Evolutionary conservation across 2,888 invertebrate species (phyloP).

Genomic region (Tetragonula carbonaria): DNA sequence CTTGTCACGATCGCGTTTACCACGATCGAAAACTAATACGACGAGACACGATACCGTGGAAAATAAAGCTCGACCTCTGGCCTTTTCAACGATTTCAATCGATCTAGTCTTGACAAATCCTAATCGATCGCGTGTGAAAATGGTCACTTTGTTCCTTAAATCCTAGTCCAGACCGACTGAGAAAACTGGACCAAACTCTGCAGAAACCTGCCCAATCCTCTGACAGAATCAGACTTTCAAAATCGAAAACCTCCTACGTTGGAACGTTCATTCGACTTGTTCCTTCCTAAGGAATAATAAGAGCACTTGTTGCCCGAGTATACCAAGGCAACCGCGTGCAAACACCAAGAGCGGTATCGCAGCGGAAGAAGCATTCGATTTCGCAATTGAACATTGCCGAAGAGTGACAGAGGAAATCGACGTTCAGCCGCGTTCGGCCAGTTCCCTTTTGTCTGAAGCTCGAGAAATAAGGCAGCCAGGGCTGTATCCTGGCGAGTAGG

Average conservation of each 20-base stretch:
- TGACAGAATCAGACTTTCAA: too few relatives aligned
- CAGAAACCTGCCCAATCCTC: too few relatives aligned
- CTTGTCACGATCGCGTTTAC: slow-evolving; percentile 50
- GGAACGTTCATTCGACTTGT: too few relatives aligned
- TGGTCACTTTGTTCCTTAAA: slow-evolving; percentile 9
- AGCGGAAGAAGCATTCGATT: slow-evolving; percentile 7
- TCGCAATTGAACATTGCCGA: slow-evolving; percentile 24
- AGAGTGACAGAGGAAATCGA: slow-evolving; percentile 3
- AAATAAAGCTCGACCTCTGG: neutral
- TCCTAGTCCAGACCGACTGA: too few relatives aligned
- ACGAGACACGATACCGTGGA: slow-evolving; percentile 15
- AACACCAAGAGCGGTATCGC: too few relatives aligned
- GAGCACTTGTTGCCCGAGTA: too few relatives aligned
- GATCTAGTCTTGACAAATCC: neutral
- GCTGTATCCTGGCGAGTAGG: neutral
- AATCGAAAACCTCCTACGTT: too few relatives aligned
- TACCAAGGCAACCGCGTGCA: too few relatives aligned
- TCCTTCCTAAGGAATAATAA: too few relatives aligned
- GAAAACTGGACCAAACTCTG: too few relatives aligned
- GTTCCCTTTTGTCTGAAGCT: slow-evolving; percentile 6
- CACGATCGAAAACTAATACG: slow-evolving; percentile 52
- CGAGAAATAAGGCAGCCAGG: neutral
- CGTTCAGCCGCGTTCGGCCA: slow-evolving; percentile 9
- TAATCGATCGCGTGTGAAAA: neutral
- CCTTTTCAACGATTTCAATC: neutral